These are phyloP conservation scores for Thrips palmi DNA, from an alignment of 1,140 invertebrate species.

Conservation along the genomic window DNA sequence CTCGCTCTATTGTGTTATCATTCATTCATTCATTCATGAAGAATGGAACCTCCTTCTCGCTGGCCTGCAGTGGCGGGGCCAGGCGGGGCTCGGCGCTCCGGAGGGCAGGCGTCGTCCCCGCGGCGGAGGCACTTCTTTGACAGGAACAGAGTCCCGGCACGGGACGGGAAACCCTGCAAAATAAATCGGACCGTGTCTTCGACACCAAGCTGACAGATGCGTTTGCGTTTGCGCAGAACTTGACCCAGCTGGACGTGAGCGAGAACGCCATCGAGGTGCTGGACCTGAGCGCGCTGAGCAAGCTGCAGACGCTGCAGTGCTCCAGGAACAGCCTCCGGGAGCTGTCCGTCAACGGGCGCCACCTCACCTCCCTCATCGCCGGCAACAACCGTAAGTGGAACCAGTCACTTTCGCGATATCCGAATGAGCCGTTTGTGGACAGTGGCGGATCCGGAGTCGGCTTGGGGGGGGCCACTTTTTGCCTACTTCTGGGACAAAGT, in stretches of 20 bases:
- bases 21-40: no score
- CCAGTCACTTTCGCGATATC: no score
- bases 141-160: not conserved
- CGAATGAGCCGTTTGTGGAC: no score
- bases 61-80: not conserved
- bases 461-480: no score
- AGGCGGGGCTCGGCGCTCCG: not conserved
- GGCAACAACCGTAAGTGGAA: slow-evolving; percentile 49
- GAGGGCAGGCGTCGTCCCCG: not conserved
- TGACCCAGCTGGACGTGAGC: slow-evolving; percentile 56
- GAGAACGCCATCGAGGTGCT: slow-evolving; percentile 57
- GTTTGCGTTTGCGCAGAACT: slow-evolving; percentile 29
- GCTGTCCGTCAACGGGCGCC: slow-evolving; percentile 44
- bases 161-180: slow-evolving; percentile 2
- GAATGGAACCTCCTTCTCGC: not conserved
- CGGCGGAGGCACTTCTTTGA: slow-evolving; percentile 5
- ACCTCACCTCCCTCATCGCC: slow-evolving; percentile 45
- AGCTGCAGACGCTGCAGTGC: slow-evolving; percentile 48
- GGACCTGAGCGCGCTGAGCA: slow-evolving; percentile 46
- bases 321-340: slow-evolving; percentile 47
- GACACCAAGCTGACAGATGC: slow-evolving; percentile 2
- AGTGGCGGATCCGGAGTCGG: no score
- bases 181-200: not conserved
- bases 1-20: no score
- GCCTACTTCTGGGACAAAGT: no score